Percentiles rank a stretch among this genome's conserved stretches.
phyloP scores from a whole-genome alignment of 2,797 vertebrate genomes.

The Stomatorhinus walkeri region DNA sequence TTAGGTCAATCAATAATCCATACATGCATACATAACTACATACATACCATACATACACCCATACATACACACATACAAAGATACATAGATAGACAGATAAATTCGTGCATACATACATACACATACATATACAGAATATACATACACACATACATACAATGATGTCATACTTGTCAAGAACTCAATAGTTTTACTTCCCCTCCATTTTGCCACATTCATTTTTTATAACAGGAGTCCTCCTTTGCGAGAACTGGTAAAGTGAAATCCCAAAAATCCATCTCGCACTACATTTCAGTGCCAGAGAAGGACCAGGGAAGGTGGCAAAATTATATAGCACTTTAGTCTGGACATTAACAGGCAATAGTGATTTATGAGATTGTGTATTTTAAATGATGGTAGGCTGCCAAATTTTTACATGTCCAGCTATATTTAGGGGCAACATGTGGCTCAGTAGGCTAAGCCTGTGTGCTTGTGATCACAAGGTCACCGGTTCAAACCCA shows the following conservation, averaged over 20 bases:
- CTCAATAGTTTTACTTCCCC: neutral
- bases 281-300: neutral
- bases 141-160: neutral
- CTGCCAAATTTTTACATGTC: conserved; percentile 67
- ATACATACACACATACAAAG: neutral
- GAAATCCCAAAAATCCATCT: neutral
- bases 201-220: neutral
- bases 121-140: too few relatives aligned
- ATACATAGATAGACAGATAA: neutral
- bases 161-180: neutral
- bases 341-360: conserved; percentile 67
- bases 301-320: conserved; percentile 44
- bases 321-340: conserved; percentile 74
- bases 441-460: too few relatives aligned
- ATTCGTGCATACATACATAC: neutral
- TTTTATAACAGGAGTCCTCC: neutral
- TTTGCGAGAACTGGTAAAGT: neutral
- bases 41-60: neutral
- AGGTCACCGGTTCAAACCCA: too few relatives aligned
- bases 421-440: too few relatives aligned
- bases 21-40: neutral
- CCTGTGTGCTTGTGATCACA: too few relatives aligned
- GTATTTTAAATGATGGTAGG: conserved; percentile 65
- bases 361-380: conserved; percentile 48
- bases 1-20: neutral